Percentiles rank a stretch among this genome's conserved stretches.
Conservation (phyloP, 2,797 vertebrate species). For the Sebastes taczanowskii region DNA sequence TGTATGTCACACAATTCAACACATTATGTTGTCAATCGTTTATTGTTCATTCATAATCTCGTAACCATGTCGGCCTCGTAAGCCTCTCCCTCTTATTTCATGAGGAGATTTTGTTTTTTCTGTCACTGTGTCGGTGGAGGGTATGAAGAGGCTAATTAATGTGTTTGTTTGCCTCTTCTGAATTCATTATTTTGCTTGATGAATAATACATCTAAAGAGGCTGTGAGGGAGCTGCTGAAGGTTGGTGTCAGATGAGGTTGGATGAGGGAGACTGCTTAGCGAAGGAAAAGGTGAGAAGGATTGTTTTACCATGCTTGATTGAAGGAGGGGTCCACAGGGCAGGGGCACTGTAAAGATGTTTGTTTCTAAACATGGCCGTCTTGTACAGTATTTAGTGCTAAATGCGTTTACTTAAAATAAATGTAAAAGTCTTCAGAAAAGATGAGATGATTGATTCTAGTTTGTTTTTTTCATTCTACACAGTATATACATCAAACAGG, state of each 20-base stretch:
- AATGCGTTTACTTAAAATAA: background rate
- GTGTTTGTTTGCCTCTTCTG: constrained; percentile 58
- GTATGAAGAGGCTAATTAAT: constrained; percentile 56
- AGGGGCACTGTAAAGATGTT: background rate
- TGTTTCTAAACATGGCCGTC: background rate
- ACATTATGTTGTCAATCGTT: background rate
- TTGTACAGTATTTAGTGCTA: background rate
- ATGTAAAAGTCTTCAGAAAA: background rate
- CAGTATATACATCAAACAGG: background rate
- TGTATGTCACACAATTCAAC: background rate
- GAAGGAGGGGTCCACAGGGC: background rate
- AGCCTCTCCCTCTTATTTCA: background rate
- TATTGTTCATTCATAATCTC: background rate
- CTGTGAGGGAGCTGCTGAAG: constrained; percentile 12
- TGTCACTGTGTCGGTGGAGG: constrained; percentile 14
- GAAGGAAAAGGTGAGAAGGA: background rate
- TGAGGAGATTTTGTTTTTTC: background rate
- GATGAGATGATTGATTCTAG: background rate
- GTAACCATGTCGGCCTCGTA: background rate
- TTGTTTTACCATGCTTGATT: background rate
- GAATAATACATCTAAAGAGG: constrained; percentile 52
- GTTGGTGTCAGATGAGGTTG: constrained; percentile 23
- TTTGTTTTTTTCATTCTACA: background rate
- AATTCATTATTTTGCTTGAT: constrained; percentile 47
- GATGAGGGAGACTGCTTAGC: background rate